phyloP scores from a whole-genome alignment of 2,797 vertebrate genomes.

The Acanthurus tractus region DNA sequence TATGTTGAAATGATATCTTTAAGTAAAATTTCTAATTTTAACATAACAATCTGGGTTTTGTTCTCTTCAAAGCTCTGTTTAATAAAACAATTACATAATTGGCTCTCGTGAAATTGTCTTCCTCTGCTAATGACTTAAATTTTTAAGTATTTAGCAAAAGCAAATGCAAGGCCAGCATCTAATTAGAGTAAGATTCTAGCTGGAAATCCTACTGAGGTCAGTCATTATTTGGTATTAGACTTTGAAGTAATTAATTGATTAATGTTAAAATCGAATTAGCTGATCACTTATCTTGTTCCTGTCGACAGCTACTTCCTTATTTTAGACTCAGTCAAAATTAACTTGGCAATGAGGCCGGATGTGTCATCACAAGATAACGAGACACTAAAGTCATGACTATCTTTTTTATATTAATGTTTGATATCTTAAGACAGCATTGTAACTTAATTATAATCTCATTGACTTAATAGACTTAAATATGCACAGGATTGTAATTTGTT shows the following conservation, averaged over 20 bases:
- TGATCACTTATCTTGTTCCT: neutral
- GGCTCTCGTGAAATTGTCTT: constrained; percentile 19
- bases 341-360: neutral
- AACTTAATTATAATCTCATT: constrained; percentile 15
- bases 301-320: constrained; percentile 1
- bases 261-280: constrained; percentile 30
- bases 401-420: constrained; percentile 17
- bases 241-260: constrained; percentile 31
- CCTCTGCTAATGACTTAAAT: constrained; percentile 46
- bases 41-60: constrained; percentile 36
- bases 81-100: constrained; percentile 39
- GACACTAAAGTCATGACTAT: constrained; percentile 45
- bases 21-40: constrained; percentile 31
- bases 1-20: neutral
- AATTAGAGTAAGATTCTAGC: constrained; percentile 19
- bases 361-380: constrained; percentile 34
- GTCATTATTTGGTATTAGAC: constrained; percentile 29
- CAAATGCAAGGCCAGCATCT: constrained; percentile 22
- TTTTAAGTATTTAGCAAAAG: constrained; percentile 14
- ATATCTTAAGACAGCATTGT: constrained; percentile 18
- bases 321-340: neutral
- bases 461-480: constrained; percentile 5
- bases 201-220: neutral
- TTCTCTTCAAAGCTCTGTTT: constrained; percentile 31
- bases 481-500: neutral